Percentiles rank a stretch among this genome's conserved stretches.
Conservation (phyloP, 1,140 invertebrate species). For the Drosophila murphyi region DNA sequence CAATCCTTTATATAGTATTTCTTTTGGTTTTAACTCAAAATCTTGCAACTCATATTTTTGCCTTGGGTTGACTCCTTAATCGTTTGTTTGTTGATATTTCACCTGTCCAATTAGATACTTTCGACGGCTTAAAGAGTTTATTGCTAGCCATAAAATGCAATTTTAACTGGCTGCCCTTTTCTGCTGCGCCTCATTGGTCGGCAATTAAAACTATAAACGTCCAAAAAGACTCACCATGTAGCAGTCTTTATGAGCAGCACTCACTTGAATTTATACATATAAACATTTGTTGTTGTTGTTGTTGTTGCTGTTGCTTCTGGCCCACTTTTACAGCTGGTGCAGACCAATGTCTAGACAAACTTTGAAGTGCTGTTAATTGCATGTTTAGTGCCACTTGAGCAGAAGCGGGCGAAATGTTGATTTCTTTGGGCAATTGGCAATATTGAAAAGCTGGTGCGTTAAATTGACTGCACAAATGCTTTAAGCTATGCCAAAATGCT, state of each 20-base stretch:
- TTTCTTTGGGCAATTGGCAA: conserved; percentile 29
- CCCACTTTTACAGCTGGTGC: conserved; percentile 50
- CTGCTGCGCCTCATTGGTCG: conserved; percentile 19
- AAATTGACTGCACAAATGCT: background rate
- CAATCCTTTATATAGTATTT: conserved; percentile 33
- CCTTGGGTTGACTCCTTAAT: conserved; percentile 25
- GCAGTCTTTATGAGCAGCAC: conserved; percentile 57
- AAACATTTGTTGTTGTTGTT: conserved; percentile 11
- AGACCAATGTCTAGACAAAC: conserved; percentile 61
- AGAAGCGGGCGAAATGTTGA: conserved; percentile 36
- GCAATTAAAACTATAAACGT: conserved; percentile 62
- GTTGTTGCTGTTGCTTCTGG: background rate
- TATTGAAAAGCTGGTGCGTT: conserved; percentile 21
- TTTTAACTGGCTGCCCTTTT: conserved; percentile 59
- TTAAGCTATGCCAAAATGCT: background rate
- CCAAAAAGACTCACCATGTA: conserved; percentile 40
- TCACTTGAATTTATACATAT: conserved; percentile 39
- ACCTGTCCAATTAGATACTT: conserved; percentile 81
- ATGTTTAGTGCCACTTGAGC: conserved; percentile 55
- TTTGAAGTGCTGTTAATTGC: conserved; percentile 65
- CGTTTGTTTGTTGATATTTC: conserved; percentile 68
- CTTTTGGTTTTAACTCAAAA: conserved; percentile 41
- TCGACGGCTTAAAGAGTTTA: conserved; percentile 61
- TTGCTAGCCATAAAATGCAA: conserved; percentile 61
- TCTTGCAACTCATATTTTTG: conserved; percentile 17